Base-by-base conservation (phyloP, 2,888 invertebrate genomes). In the Alcis repandata region DNA sequence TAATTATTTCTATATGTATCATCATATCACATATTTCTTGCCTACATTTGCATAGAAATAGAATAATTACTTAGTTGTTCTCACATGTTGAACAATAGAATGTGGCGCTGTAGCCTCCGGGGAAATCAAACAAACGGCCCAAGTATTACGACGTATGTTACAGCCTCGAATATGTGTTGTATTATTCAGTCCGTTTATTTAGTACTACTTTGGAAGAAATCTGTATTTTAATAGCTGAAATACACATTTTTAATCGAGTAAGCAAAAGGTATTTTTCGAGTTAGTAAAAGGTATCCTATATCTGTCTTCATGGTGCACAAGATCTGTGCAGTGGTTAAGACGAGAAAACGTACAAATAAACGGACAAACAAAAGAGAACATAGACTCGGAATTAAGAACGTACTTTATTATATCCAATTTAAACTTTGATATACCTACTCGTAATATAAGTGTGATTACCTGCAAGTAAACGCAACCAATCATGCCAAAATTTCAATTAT, bases 121-220 rank as follows among this genome's bases (percentile, higher is more conserved):
- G 70, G 70, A 70, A 70, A 70, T 68, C 54, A 49, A 40, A 66
- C 60, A 59, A 56, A 58, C 51, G 38, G 38, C 0, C 27, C 59
- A 33, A 51, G 57, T 57, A 48, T 46, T 57, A 53, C 13, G 36
- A 19, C 49, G 57, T 41, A 22, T 51, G 40, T 51, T 27, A 27
- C 20, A 40, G 48, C 15, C 22, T 33, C 33, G 45, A 57, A 41
- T 51, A 20, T 43, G 8, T 19, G 11, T 19, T 48, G 19, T 22
- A 48, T 40, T 48, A 49, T 57, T 17, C 46, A 27, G 27, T 27
- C 6, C 6, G 27, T 27, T 2, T 27, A 27, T 27, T 27, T n/a
- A 2, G 27, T 27, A 27, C 27, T 4, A 27, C 6, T 27, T 2
- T 27, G 27, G 6, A 2, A 27, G 27, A 27, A 4, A 27, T 27